Conservation (phyloP, 2,888 invertebrate species). For the Philereme transversata region DNA sequence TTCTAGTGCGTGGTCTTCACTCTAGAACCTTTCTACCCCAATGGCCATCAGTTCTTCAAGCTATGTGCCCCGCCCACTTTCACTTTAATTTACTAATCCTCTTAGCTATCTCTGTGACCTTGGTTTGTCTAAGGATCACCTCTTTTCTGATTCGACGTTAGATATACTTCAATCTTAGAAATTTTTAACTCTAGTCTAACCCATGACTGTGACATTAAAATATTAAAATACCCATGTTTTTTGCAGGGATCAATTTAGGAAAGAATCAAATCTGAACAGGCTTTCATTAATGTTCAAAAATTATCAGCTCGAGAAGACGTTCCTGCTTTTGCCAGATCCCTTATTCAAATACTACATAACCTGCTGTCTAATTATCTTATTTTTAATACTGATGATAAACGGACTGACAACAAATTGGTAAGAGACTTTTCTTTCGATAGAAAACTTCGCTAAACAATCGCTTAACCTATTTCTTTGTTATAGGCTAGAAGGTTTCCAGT, state of each 20-base stretch:
- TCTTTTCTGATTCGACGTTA: no score
- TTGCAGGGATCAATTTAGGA: conserved; percentile 87
- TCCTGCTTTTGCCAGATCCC: conserved; percentile 90
- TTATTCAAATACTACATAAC: conserved; percentile 90
- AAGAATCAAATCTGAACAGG: conserved; percentile 82
- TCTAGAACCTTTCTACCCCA: no score
- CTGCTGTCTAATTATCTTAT: conserved; percentile 68
- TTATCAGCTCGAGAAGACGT: conserved; percentile 87
- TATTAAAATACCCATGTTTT: conserved; percentile 7
- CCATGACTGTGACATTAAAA: neutral
- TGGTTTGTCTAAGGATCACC: no score
- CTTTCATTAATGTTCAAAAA: conserved; percentile 77
- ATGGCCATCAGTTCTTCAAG: no score
- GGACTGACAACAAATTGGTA: conserved; percentile 74
- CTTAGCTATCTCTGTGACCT: no score
- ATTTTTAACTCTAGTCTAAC: no score
- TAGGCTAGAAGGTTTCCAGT: conserved; percentile 63
- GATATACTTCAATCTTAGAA: no score
- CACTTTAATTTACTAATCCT: no score
- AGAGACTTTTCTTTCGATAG: conserved; percentile 25
- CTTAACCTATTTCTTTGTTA: conserved; percentile 23
- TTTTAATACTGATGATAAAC: conserved; percentile 63
- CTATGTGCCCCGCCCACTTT: no score
- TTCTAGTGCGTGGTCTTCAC: no score
- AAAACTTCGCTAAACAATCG: neutral